Percentiles rank a stretch among this genome's conserved stretches.
phyloP scores from a whole-genome alignment of 2,797 vertebrate species.

The Sebastes kiyomatsui region DNA sequence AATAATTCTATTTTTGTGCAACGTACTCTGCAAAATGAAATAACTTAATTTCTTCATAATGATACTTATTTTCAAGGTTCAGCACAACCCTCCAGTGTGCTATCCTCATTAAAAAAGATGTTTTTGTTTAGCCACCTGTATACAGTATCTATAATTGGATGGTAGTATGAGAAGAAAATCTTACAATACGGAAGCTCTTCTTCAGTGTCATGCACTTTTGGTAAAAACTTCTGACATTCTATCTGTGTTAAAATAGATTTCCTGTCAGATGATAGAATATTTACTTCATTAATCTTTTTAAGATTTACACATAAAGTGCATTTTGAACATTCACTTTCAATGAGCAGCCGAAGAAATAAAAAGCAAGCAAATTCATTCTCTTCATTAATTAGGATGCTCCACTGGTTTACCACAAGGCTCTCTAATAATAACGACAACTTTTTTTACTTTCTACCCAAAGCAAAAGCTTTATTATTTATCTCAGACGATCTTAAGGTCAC shows the following conservation, averaged over 20 bases:
- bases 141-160: neutral
- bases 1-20: neutral
- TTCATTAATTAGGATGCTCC: neutral
- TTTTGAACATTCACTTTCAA: neutral
- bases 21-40: neutral
- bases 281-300: neutral
- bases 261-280: neutral
- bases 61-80: neutral
- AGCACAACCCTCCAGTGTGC: neutral
- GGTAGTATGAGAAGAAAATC: neutral
- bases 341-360: neutral
- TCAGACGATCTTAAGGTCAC: neutral
- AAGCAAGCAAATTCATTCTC: neutral
- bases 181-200: neutral
- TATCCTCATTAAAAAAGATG: neutral
- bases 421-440: neutral
- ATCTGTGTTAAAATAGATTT: neutral
- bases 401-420: slow-evolving; percentile 7
- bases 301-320: neutral
- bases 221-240: neutral
- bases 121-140: neutral
- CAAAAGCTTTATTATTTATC: neutral
- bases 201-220: neutral
- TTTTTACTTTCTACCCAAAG: neutral
- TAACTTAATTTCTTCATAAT: neutral